phyloP scores from a whole-genome alignment of 2,113 vertebrate species.

The Amazona vittata region DNA sequence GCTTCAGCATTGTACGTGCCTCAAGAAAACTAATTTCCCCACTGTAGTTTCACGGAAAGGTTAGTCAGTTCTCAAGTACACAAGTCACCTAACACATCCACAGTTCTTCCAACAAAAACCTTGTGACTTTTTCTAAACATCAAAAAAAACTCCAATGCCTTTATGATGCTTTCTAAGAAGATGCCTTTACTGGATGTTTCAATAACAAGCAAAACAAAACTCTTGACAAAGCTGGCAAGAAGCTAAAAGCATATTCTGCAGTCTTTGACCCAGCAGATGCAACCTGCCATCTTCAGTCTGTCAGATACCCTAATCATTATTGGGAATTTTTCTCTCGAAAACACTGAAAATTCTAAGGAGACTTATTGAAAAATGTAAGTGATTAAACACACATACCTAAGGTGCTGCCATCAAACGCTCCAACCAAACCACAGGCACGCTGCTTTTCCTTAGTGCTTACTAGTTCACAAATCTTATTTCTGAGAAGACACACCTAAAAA shows the following conservation, averaged over 20 bases:
- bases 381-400: background rate
- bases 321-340: background rate
- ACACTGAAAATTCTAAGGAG: background rate
- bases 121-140: background rate
- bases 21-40: background rate
- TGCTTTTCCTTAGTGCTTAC: background rate
- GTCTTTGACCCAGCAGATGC: background rate
- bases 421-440: background rate
- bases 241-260: background rate
- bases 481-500: background rate
- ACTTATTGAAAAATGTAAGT: background rate
- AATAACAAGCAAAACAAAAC: background rate
- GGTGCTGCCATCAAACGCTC: background rate
- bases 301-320: background rate
- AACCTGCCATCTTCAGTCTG: background rate
- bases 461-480: background rate
- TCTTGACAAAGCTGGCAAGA: background rate
- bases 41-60: background rate
- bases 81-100: background rate
- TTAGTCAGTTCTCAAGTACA: background rate
- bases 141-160: background rate
- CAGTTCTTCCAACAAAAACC: background rate
- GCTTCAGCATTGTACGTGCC: background rate
- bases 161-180: background rate
- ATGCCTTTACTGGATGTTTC: background rate